Evolutionary conservation across 2,888 invertebrate species (phyloP), one percentile per base, ranked within the genome.

Genomic region (Charanyca ferruginea): DNA sequence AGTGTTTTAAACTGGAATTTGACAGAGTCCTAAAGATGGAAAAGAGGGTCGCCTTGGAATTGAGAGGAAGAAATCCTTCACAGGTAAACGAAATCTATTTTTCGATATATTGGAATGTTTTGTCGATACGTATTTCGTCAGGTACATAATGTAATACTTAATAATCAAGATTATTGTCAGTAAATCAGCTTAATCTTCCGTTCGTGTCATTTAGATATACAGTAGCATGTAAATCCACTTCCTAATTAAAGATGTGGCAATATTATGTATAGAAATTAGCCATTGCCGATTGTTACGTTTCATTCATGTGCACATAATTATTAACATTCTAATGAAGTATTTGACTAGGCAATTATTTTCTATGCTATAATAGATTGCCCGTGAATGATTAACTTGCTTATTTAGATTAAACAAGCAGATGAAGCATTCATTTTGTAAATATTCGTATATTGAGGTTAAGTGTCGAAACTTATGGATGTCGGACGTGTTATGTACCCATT

Each of bases 21-120:
- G 79, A 79, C 75, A 83, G 79, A 85, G 81, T 85, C 80, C 64
- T 83, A 79, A 91, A 90, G 86, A 99, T 99, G 99, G 98, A 99
- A 96, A 99, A 99, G 94, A 97, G 99, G 95, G 98, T 99, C 96
- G 98, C 98, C 91, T 96, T 99, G 92, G 99, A 99, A 96, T 97
- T 98, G 96, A 97, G 99, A 91, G 99, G 99, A 94, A 97, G 98
- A 93, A 97, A 97, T 93, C 98, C 98, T 86, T 97, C 97, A 91
- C 98, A 98, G 97, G 99, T 99, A 97, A 97, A 97, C 90, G 62
- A 84, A 88, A 87, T 88, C 81, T 80, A 85, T 88, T 90, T 91
- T 91, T 90, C 89, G 83, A 87, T 92, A 72, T 90, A 91, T 89
- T 90, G 93, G 92, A 94, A 94, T 95, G 95, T 95, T 95, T 95